Percentiles rank a stretch among this genome's conserved stretches.
Evolutionary conservation across 2,113 vertebrate genomes (phyloP).

Genomic region (Alaudala cheleensis): DNA sequence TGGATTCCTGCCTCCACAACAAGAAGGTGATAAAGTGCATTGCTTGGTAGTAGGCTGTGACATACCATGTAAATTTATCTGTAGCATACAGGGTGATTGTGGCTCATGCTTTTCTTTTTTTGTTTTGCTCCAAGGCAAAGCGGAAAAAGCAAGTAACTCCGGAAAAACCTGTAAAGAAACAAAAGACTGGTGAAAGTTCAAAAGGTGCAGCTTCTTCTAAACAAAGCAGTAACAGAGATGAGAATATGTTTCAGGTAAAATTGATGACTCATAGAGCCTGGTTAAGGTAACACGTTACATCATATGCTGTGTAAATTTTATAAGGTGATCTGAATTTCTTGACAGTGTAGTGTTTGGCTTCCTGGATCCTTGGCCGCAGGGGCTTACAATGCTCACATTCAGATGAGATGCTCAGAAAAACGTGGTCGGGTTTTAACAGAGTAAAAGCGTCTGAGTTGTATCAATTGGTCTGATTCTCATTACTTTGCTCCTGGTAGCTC

Average conservation of each 20-base stretch:
- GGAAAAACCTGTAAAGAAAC: neutral
- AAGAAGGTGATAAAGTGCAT: neutral
- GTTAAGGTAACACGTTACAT: neutral
- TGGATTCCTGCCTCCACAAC: neutral
- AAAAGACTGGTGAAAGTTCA: conserved; percentile 90
- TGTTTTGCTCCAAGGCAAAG: neutral
- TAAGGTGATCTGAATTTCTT: neutral
- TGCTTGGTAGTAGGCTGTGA: neutral
- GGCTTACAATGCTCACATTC: fast-evolving
- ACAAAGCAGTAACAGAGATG: conserved; percentile 80
- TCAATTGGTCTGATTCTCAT: neutral
- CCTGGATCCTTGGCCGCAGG: neutral
- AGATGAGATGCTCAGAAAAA: neutral
- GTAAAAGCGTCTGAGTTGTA: neutral
- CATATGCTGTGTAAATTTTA: neutral
- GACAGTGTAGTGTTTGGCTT: neutral
- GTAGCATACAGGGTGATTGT: neutral
- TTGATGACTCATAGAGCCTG: neutral
- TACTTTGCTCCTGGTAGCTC: neutral
- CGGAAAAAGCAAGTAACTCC: neutral
- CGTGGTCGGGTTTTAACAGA: neutral
- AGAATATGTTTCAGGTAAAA: conserved; percentile 96
- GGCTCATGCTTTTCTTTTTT: neutral
- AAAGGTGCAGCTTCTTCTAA: conserved; percentile 86
- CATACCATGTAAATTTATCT: neutral